Evolutionary conservation across 2,888 invertebrate species (phyloP).

Genomic region (Diplazon laetatorius): DNA sequence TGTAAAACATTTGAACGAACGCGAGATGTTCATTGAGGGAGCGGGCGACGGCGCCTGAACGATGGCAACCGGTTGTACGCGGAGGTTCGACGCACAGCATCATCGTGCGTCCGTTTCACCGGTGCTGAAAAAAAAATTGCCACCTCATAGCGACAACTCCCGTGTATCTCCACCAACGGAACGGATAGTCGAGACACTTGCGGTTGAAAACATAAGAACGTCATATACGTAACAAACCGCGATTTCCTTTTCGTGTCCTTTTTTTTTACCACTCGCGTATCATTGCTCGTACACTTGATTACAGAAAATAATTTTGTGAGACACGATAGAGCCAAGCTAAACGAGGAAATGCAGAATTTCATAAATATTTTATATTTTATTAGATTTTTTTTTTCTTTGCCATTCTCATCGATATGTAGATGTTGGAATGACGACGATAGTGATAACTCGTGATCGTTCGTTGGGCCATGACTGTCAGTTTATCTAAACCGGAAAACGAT

Average conservation of each 20-base stretch:
- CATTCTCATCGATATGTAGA: not conserved
- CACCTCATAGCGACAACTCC: slow-evolving; percentile 16
- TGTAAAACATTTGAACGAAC: not conserved
- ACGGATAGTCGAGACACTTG: slow-evolving; percentile 15
- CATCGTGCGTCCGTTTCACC: not conserved
- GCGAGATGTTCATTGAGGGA: slow-evolving; percentile 15
- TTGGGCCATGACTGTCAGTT: not conserved
- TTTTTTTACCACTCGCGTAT: slow-evolving; percentile 5
- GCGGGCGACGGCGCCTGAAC: slow-evolving; percentile 31
- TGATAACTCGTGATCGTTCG: slow-evolving; percentile 21
- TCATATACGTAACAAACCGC: slow-evolving; percentile 29
- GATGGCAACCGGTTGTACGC: slow-evolving; percentile 52
- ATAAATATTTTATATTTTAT: slow-evolving; percentile 11
- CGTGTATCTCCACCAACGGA: slow-evolving; percentile 11
- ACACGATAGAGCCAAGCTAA: not conserved
- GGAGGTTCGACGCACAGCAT: slow-evolving; percentile 32
- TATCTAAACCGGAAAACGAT: slow-evolving; percentile 30
- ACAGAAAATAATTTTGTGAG: slow-evolving; percentile 14
- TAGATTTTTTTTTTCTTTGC: not conserved
- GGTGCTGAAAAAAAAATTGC: slow-evolving; percentile 13
- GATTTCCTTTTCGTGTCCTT: slow-evolving; percentile 16
- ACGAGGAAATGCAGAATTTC: not conserved
- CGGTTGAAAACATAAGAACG: slow-evolving; percentile 5
- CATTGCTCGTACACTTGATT: not conserved
- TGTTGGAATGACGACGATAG: not conserved